phyloP scores from a whole-genome alignment of 1,140 invertebrate species.

The Meloidogyne chitwoodi region DNA sequence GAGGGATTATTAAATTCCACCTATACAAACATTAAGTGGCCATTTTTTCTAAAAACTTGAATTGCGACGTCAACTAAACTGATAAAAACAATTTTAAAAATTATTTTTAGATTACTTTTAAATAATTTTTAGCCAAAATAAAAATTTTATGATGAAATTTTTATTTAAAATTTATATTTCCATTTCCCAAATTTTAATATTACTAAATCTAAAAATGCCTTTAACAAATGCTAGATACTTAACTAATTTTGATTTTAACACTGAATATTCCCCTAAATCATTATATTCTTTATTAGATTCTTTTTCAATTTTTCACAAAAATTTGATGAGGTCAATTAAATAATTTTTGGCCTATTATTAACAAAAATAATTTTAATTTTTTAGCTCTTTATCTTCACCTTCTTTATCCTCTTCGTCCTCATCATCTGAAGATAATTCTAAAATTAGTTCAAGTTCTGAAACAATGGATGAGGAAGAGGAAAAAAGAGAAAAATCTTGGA shows the following conservation, averaged over 20 bases:
- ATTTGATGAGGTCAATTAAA: neutral
- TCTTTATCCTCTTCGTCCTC: neutral
- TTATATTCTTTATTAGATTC: neutral
- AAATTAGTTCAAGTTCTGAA: neutral
- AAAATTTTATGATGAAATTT: neutral
- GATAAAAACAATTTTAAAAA: neutral
- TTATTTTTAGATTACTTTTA: neutral
- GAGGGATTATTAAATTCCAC: neutral
- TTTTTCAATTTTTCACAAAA: neutral
- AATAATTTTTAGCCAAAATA: neutral
- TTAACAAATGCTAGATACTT: neutral
- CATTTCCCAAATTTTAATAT: neutral
- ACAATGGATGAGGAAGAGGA: neutral
- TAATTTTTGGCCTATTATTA: neutral
- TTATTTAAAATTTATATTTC: neutral
- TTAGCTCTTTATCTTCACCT: neutral
- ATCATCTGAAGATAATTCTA: neutral
- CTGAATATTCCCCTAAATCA: neutral
- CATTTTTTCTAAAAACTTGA: neutral
- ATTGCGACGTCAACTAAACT: neutral
- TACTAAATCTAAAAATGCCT: neutral
- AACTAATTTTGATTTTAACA: neutral
- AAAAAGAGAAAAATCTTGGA: neutral
- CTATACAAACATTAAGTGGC: neutral
- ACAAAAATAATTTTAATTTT: neutral